Evolutionary conservation across 2,113 vertebrate genomes (phyloP).

Genomic region (Oncorhynchus gorbuscha): DNA sequence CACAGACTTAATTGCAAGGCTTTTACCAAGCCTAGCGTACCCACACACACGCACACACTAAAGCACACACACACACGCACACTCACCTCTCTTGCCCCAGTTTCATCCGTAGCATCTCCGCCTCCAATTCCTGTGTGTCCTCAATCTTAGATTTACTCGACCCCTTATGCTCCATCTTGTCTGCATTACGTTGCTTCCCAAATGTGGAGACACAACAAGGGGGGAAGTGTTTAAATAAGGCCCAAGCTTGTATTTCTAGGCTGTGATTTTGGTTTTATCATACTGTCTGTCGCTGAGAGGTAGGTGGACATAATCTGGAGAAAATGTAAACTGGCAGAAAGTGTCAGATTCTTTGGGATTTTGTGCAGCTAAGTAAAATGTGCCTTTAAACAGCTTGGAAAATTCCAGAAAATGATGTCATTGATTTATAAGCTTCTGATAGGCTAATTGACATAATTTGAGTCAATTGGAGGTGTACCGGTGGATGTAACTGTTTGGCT

Average conservation of each 20-base stretch:
- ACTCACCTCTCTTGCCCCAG: slow-evolving; percentile 93
- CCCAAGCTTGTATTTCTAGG: neutral
- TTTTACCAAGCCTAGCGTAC: slow-evolving; percentile 27
- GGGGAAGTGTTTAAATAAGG: slow-evolving; percentile 39
- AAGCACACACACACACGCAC: neutral
- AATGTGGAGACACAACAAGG: slow-evolving; percentile 83
- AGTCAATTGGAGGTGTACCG: no score
- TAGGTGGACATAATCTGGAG: neutral
- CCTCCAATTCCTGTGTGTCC: slow-evolving; percentile 86
- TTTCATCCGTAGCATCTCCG: slow-evolving; percentile 89
- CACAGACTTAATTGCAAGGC: slow-evolving; percentile 28
- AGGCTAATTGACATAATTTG: no score
- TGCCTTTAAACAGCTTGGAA: no score
- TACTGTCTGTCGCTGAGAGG: neutral
- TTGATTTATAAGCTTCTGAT: no score
- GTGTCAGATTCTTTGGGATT: no score
- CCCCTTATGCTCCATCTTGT: slow-evolving; percentile 80
- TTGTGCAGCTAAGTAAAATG: no score
- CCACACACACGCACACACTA: neutral
- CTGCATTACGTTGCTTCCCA: slow-evolving; percentile 90
- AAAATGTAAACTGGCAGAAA: no score
- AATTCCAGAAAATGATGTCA: no score
- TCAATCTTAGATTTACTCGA: slow-evolving; percentile 86
- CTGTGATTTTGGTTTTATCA: no score
- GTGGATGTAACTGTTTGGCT: no score